These are phyloP conservation scores for Cathartes aura DNA, from an alignment of 2,113 vertebrate genomes.

Conservation along the genomic window DNA sequence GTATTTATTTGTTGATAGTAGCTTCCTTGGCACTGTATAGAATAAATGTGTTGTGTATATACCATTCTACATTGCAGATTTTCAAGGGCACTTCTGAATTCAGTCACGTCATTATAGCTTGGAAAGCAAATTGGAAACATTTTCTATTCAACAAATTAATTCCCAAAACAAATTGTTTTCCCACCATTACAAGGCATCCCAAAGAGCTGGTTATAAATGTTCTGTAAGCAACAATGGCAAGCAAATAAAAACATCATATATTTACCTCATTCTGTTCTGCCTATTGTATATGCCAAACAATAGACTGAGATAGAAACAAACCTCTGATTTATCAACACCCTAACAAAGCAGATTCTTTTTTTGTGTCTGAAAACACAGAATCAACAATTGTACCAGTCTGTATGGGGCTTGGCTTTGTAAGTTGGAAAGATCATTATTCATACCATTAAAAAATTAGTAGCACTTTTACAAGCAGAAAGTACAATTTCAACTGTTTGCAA, in stretches of 20 bases:
- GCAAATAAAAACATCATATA: neutral
- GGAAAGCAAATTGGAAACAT: slow-evolving; percentile 41
- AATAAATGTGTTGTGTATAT: neutral
- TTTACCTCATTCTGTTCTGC: slow-evolving; percentile 7
- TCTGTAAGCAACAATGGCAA: neutral
- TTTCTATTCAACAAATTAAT: slow-evolving; percentile 29
- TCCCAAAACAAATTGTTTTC: slow-evolving; percentile 12
- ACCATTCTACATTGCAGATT: neutral
- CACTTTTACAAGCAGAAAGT: neutral
- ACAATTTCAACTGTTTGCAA: neutral
- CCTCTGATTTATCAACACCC: neutral
- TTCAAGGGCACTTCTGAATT: slow-evolving; percentile 41
- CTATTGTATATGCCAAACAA: neutral
- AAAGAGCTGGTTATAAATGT: neutral
- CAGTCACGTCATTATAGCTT: neutral
- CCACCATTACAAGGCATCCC: neutral
- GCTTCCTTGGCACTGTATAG: neutral
- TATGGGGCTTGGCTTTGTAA: neutral
- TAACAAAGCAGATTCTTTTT: neutral
- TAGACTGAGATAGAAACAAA: neutral
- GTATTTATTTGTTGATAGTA: neutral
- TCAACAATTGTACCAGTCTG: neutral
- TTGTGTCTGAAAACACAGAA: neutral
- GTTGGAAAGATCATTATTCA: neutral
- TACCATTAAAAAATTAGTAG: neutral